These are phyloP conservation scores for Teleopsis dalmanni DNA, from an alignment of 1,140 invertebrate species.

Conservation along the genomic window DNA sequence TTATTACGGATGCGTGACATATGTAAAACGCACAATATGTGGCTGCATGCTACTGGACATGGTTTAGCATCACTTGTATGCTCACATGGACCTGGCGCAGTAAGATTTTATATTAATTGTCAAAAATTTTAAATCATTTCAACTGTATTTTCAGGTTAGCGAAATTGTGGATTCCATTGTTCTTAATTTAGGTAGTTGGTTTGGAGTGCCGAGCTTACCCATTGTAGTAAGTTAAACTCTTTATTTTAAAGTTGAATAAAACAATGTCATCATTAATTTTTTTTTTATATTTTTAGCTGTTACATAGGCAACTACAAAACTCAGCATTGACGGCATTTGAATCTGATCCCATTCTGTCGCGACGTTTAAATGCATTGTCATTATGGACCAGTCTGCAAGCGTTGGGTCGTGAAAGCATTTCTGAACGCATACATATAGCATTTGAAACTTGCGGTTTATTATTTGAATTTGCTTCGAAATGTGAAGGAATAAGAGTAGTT, in stretches of 20 bases:
- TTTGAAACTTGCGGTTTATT: slow-evolving; percentile 69
- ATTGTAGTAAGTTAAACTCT: slow-evolving; percentile 63
- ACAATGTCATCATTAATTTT: neutral
- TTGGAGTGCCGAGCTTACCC: slow-evolving; percentile 85
- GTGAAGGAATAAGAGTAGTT: slow-evolving; percentile 63
- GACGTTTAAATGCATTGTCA: slow-evolving; percentile 68
- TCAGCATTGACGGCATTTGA: slow-evolving; percentile 66
- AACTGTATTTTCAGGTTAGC: no score
- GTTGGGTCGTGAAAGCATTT: slow-evolving; percentile 68
- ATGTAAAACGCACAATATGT: slow-evolving; percentile 69
- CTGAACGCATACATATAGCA: slow-evolving; percentile 61
- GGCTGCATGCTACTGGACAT: slow-evolving; percentile 82
- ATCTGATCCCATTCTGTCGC: slow-evolving; percentile 51
- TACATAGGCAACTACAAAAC: slow-evolving; percentile 53
- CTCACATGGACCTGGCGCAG: slow-evolving; percentile 29
- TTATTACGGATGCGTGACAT: slow-evolving; percentile 64
- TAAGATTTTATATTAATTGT: no score
- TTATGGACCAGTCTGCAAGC: slow-evolving; percentile 74
- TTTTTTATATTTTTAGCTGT: slow-evolving; percentile 12
- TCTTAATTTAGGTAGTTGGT: slow-evolving; percentile 77
- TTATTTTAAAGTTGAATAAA: slow-evolving; percentile 28
- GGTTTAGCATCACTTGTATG: slow-evolving; percentile 62
- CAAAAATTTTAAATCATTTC: no score
- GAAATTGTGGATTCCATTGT: slow-evolving; percentile 75
- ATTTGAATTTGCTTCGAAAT: slow-evolving; percentile 62